Percentiles rank a stretch among this genome's conserved stretches.
Conservation (phyloP, 1,140 invertebrate species). For the Geopemphigus sp. region DNA sequence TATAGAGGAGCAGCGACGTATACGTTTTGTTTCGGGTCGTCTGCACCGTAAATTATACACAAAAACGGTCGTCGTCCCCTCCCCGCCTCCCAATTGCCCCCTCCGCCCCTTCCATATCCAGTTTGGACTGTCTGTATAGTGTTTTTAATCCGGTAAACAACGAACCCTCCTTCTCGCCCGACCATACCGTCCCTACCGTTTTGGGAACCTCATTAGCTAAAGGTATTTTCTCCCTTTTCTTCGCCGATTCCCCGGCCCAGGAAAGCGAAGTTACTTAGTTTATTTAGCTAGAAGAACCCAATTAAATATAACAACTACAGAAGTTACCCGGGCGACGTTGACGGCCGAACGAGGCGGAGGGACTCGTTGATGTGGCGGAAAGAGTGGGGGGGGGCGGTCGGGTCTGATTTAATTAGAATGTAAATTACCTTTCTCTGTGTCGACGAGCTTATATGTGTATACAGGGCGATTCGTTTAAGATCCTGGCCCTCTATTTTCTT, state of each 20-base stretch:
- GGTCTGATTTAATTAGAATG: constrained; percentile 49
- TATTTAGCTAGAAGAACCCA: constrained; percentile 48
- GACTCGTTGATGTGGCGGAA: neutral
- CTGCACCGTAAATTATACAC: neutral
- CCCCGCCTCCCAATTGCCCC: no score
- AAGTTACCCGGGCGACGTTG: constrained; percentile 48
- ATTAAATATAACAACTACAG: constrained; percentile 49
- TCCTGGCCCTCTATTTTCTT: neutral
- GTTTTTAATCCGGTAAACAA: constrained; percentile 37
- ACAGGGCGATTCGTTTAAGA: constrained; percentile 17
- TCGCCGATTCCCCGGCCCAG: constrained; percentile 7
- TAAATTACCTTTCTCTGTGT: constrained; percentile 41
- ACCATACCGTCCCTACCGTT: neutral
- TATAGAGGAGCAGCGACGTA: neutral
- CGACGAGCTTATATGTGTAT: constrained; percentile 30
- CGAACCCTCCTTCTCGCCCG: neutral
- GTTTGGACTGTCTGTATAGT: neutral
- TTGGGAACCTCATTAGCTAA: constrained; percentile 38
- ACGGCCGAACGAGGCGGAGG: constrained; percentile 1
- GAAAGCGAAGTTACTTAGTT: constrained; percentile 46
- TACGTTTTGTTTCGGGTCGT: neutral
- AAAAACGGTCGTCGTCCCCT: neutral
- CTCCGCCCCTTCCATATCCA: neutral
- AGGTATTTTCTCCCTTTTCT: constrained; percentile 36
- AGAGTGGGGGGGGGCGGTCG: neutral